Percentiles rank a stretch among this genome's conserved stretches.
Evolutionary conservation across 2,797 vertebrate species (phyloP).

Genomic region (Philypnodon macrostomus): DNA sequence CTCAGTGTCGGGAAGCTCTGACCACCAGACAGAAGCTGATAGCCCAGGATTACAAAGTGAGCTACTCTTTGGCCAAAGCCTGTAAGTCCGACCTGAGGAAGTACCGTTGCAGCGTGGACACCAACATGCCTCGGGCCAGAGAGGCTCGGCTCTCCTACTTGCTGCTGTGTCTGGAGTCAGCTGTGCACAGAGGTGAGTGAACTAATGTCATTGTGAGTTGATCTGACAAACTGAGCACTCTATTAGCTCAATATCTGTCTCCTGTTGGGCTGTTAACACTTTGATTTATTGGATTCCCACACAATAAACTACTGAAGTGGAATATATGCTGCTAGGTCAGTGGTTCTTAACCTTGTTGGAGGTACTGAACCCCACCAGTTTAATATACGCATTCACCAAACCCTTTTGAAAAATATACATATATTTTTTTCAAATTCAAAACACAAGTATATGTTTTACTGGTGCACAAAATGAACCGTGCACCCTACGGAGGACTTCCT

Average conservation of each 20-base stretch:
- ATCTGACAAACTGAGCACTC: neutral
- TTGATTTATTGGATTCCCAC: slow-evolving; percentile 1
- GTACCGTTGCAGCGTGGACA: slow-evolving; percentile 89
- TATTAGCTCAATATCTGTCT: slow-evolving; percentile 5
- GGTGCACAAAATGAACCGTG: too few species aligned
- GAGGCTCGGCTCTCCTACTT: slow-evolving; percentile 95
- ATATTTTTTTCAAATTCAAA: too few species aligned
- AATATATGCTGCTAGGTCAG: too few species aligned
- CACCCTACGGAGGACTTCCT: too few species aligned
- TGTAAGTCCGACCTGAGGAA: slow-evolving; percentile 94
- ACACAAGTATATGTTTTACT: too few species aligned
- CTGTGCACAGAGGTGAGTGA: slow-evolving; percentile 87
- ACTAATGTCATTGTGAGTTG: neutral
- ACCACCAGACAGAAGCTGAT: slow-evolving; percentile 97
- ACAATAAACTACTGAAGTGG: slow-evolving; percentile 4
- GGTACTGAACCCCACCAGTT: too few species aligned
- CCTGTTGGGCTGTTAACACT: neutral
- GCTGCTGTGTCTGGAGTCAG: slow-evolving; percentile 92
- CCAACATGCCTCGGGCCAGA: slow-evolving; percentile 87
- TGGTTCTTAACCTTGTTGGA: too few species aligned
- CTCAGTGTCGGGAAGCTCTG: slow-evolving; percentile 90
- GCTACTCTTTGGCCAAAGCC: slow-evolving; percentile 94
- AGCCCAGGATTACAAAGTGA: slow-evolving; percentile 97
- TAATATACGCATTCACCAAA: too few species aligned
- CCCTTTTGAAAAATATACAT: too few species aligned